These are phyloP conservation scores for Anolis apletophallus DNA, from an alignment of 2,797 vertebrate species.

Conservation along the genomic window DNA sequence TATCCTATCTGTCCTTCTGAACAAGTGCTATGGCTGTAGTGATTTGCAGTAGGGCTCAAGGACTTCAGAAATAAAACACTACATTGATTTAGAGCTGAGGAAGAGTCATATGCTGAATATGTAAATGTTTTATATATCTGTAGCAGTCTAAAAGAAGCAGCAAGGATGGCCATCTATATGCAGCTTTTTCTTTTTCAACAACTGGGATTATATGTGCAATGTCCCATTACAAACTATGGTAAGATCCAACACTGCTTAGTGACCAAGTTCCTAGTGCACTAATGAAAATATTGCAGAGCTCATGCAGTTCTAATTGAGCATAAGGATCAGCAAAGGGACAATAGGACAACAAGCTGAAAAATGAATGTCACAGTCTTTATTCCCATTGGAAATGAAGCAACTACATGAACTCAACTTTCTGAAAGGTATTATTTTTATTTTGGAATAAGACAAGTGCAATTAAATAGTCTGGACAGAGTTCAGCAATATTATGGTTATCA, in stretches of 20 bases:
- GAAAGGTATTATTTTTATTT: background rate
- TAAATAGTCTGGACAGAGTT: background rate
- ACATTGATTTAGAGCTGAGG: background rate
- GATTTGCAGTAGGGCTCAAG: background rate
- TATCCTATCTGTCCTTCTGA: too few relatives aligned
- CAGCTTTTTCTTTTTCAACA: background rate
- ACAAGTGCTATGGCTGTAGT: background rate
- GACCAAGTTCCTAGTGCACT: background rate
- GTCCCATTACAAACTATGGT: background rate
- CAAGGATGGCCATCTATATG: too few relatives aligned
- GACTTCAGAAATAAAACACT: background rate
- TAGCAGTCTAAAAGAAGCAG: background rate
- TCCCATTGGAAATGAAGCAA: background rate
- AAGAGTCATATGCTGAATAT: background rate
- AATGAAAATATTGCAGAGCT: background rate
- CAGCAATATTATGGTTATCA: background rate
- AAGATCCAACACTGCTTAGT: background rate
- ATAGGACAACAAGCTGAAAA: background rate
- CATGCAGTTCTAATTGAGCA: background rate
- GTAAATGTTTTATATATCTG: background rate
- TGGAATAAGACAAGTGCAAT: background rate
- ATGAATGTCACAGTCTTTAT: background rate
- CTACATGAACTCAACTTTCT: background rate
- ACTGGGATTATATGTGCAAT: background rate
- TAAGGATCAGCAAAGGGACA: background rate